Percentiles rank a stretch among this genome's conserved stretches.
Conservation (phyloP, 2,888 invertebrate genomes). For the Xestia xanthographa region DNA sequence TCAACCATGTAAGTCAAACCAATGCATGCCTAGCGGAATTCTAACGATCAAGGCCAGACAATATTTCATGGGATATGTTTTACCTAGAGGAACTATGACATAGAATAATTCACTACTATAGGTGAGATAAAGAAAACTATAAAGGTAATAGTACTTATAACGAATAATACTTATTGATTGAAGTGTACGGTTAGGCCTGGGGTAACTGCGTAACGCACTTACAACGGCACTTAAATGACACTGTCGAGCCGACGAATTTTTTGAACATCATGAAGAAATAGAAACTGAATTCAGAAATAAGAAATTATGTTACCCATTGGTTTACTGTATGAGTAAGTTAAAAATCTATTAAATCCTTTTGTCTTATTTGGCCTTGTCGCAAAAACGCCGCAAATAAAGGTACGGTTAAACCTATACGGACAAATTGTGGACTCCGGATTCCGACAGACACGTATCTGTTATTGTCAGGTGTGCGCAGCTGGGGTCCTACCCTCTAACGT, state of each 20-base stretch:
- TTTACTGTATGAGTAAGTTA: neutral
- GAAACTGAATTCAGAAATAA: neutral
- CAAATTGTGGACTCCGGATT: neutral
- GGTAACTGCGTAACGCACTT: neutral
- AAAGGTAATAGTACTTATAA: neutral
- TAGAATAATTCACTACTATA: no score
- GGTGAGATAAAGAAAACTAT: neutral
- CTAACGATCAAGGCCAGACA: slow-evolving; percentile 1
- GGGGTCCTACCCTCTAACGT: no score
- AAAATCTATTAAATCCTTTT: neutral
- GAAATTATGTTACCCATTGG: neutral
- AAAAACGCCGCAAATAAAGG: slow-evolving; percentile 1
- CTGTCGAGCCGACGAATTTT: neutral
- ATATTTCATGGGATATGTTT: neutral
- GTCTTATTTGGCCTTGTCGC: slow-evolving; percentile 4
- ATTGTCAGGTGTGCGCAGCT: no score
- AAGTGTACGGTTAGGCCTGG: neutral
- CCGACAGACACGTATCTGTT: neutral
- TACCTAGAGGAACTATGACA: neutral
- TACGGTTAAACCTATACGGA: neutral
- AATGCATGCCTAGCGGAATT: slow-evolving; percentile 17
- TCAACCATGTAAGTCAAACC: slow-evolving; percentile 14
- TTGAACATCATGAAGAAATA: neutral
- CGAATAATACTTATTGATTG: no score
- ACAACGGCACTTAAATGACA: neutral